Conservation (phyloP, 2,888 invertebrate genomes). For the Pediacus dermestoides region DNA sequence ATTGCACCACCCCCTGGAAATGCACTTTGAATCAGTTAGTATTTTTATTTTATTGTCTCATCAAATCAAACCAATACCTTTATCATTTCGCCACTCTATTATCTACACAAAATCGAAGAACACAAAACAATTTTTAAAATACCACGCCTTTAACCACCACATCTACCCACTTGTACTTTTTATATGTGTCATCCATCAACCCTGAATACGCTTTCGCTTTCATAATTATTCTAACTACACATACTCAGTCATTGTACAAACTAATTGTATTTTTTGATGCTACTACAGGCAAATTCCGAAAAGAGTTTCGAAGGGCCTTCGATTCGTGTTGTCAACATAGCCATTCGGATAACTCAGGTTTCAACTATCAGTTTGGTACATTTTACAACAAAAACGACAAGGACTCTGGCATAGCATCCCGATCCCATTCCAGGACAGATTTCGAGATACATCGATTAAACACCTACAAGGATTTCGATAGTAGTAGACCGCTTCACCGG, state of each 20-base stretch:
- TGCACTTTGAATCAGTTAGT: too few species aligned
- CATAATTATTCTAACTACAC: neutral
- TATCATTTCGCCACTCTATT: too few species aligned
- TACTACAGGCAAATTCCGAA: slow-evolving; percentile 65
- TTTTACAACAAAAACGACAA: slow-evolving; percentile 22
- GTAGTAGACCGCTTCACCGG: slow-evolving; percentile 25
- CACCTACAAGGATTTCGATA: slow-evolving; percentile 25
- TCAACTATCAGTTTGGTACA: slow-evolving; percentile 14
- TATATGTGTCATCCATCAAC: too few species aligned
- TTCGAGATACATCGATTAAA: slow-evolving; percentile 29
- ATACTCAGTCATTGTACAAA: neutral
- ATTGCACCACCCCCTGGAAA: too few species aligned
- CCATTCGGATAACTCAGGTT: neutral
- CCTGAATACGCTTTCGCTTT: too few species aligned
- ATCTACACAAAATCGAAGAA: too few species aligned
- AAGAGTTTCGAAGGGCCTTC: slow-evolving; percentile 67
- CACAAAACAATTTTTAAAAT: too few species aligned
- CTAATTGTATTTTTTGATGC: slow-evolving; percentile 18
- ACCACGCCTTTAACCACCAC: too few species aligned
- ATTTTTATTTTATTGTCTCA: too few species aligned
- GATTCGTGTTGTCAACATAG: slow-evolving; percentile 54
- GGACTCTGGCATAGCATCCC: slow-evolving; percentile 29
- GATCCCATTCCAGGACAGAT: slow-evolving; percentile 30
- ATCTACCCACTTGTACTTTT: too few species aligned
- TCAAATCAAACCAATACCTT: too few species aligned